Base-by-base conservation (phyloP, 2,888 invertebrate genomes). In the Furcula furcula region DNA sequence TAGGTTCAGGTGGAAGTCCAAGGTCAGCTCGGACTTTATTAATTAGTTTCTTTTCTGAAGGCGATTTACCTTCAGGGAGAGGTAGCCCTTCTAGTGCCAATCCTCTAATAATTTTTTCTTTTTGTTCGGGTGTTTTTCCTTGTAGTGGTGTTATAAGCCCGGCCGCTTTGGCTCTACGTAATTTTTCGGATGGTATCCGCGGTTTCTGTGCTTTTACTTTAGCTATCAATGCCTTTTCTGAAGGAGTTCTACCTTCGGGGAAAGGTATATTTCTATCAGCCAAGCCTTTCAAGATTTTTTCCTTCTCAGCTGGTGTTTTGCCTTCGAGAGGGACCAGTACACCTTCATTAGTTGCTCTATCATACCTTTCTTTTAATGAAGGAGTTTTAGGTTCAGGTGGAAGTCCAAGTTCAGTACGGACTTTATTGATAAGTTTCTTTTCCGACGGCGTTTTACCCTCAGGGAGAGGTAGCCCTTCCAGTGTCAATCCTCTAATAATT, bases 231-330 rank as follows among this genome's bases (percentile, higher is more conserved):
- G 44, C 40, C 36, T 55, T 64, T 31, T 62, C 53, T 19, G 68
- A 69, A 5, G 55, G 18, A 1, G 61, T 62, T 7, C 57, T 28
- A 0, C 64, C 67, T 42, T 55, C 61, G 1, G 65, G 65, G n/a
- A 67, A 31, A 1, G 55, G 47, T 7, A 67, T 16, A 0, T 65
- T 65, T 11, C 40, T 21, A 19, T 55, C 50, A 11, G 50, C 46
- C 35, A 51, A 42, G 2, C 33, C 52, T 44, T 36, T 46, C 1
- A 63, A 29, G 3, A 65, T 53, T 20, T 54, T 54, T 45, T 61
- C 55, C 41, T 67, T 64, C 32, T 65, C 37, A 2, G 34, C 29
- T n/a, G 39, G 20, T 2, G 55, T 34, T 48, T 58, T 60, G 0
- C 65, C 65, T 46, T 58, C 55, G 26, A 66, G 37, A 0, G 66